Conservation (phyloP, 2,113 vertebrate species). For the Melospiza georgiana region DNA sequence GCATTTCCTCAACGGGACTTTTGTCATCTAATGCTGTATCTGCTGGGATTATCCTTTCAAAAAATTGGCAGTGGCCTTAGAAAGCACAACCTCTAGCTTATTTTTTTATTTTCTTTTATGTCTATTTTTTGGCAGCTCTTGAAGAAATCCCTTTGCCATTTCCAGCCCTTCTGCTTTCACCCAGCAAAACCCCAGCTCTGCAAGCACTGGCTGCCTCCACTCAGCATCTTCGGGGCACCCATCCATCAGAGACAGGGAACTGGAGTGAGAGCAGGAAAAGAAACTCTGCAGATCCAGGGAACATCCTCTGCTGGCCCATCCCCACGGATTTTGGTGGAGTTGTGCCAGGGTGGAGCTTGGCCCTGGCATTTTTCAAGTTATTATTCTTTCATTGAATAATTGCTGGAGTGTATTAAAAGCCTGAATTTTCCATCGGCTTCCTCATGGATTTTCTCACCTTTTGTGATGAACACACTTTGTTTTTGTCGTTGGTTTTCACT, state of each 20-base stretch:
- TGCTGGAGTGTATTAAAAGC: neutral
- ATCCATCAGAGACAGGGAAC: neutral
- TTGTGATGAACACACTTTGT: neutral
- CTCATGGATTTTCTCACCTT: neutral
- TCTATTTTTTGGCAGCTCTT: constrained; percentile 27
- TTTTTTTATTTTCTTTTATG: neutral
- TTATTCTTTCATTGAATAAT: constrained; percentile 30
- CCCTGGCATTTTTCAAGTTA: neutral
- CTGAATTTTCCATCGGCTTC: neutral
- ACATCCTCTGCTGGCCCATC: constrained; percentile 8
- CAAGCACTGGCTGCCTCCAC: constrained; percentile 9
- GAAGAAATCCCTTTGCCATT: constrained; percentile 49
- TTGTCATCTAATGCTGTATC: constrained; percentile 16
- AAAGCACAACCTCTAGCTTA: neutral
- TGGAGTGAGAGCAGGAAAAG: constrained; percentile 27
- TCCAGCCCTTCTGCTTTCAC: constrained; percentile 47
- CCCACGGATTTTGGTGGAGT: neutral
- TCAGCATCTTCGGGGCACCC: constrained; percentile 35
- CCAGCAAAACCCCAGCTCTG: constrained; percentile 16
- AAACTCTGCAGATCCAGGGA: neutral
- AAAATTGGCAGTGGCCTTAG: constrained; percentile 39
- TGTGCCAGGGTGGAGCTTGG: neutral
- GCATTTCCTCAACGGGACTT: neutral
- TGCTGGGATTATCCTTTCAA: constrained; percentile 55
- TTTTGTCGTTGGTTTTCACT: neutral